Conservation (phyloP, 2,113 vertebrate species). For the Nestor notabilis region DNA sequence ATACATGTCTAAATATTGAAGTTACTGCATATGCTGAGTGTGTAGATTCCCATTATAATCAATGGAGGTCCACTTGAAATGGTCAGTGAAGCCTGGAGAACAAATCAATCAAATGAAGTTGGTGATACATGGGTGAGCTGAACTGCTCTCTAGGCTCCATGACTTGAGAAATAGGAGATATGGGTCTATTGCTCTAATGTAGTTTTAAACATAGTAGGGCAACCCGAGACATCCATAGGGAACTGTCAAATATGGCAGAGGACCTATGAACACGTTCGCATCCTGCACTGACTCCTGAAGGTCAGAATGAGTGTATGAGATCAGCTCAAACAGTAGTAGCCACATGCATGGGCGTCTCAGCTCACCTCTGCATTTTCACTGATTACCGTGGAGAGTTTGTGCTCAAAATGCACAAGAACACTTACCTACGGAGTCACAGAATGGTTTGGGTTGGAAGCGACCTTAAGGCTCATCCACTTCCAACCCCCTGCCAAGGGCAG, state of each 20-base stretch:
- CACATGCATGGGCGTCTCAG: not conserved
- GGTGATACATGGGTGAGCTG: not conserved
- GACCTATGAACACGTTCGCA: not conserved
- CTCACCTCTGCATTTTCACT: not conserved
- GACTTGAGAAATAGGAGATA: not conserved
- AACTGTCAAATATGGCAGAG: not conserved
- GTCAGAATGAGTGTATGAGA: not conserved
- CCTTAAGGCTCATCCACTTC: not conserved
- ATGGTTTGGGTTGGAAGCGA: not conserved
- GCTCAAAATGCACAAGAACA: not conserved
- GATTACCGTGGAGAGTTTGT: no score
- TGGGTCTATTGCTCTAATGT: not conserved
- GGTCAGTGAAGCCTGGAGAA: not conserved
- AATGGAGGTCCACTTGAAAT: not conserved
- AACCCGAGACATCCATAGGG: not conserved
- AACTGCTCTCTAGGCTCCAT: not conserved
- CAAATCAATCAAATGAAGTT: not conserved
- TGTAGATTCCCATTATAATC: not conserved
- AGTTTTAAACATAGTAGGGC: not conserved
- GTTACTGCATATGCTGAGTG: rapidly evolving
- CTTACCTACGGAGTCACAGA: not conserved
- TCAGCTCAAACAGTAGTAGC: not conserved
- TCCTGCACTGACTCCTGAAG: not conserved
- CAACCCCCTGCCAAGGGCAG: not conserved
- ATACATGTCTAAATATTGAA: not conserved